phyloP scores from a whole-genome alignment of 2,888 invertebrate genomes.

The Athetis lepigone region DNA sequence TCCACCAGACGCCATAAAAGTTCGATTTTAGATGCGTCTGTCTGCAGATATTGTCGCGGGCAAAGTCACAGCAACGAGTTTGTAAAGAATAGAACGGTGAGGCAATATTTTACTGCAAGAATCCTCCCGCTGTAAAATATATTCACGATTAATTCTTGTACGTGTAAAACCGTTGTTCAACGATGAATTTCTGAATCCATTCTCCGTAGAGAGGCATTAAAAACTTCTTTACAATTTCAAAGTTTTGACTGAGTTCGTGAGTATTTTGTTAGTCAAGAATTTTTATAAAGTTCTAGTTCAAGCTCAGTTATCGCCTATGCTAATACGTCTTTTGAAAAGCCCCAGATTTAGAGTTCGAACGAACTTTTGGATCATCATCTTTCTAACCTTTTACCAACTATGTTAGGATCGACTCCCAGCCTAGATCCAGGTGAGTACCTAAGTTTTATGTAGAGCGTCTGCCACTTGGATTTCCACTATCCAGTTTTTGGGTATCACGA shows the following conservation, averaged over 20 bases:
- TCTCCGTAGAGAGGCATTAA: slow-evolving; percentile 17
- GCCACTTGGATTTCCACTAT: no score
- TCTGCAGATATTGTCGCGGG: no score
- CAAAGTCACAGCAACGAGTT: neutral
- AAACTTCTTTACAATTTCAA: slow-evolving; percentile 40
- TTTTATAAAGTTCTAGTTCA: slow-evolving; percentile 25
- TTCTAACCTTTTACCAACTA: no score
- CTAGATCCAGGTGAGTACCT: no score
- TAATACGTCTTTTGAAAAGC: slow-evolving; percentile 6
- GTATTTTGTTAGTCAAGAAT: slow-evolving; percentile 31
- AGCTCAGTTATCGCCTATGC: slow-evolving; percentile 14
- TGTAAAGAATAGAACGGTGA: neutral
- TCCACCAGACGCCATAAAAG: no score
- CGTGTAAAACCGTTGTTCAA: slow-evolving; percentile 17
- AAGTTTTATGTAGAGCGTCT: no score
- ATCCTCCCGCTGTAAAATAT: slow-evolving; percentile 1
- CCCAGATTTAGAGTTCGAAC: neutral
- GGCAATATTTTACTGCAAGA: slow-evolving; percentile 12
- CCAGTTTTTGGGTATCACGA: no score
- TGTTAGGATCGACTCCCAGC: no score
- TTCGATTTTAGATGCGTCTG: no score
- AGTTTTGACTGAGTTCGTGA: slow-evolving; percentile 22
- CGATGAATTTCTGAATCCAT: slow-evolving; percentile 30
- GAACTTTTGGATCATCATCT: no score
- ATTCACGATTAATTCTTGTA: slow-evolving; percentile 27